phyloP scores from a whole-genome alignment of 1,140 invertebrate genomes.

The Bombus pyrosoma region DNA sequence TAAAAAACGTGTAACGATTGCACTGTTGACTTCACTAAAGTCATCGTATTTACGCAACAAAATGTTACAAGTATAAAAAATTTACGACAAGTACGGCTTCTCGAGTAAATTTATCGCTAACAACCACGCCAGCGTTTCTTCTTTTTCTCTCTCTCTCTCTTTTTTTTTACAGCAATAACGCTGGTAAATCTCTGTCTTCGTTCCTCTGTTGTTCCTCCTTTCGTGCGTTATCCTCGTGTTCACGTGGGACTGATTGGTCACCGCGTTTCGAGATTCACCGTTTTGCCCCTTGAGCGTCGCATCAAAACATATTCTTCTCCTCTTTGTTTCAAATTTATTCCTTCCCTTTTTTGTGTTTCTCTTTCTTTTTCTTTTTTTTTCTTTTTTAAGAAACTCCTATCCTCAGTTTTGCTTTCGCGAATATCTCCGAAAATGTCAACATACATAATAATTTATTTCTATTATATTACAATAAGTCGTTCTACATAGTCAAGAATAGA shows the following conservation, averaged over 20 bases:
- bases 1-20: constrained; percentile 51
- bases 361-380: not conserved
- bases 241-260: constrained; percentile 11
- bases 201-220: not conserved
- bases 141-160: rapidly evolving
- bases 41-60: constrained; percentile 55
- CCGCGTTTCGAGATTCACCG: constrained; percentile 1
- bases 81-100: constrained; percentile 51
- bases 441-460: constrained; percentile 69
- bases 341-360: not conserved
- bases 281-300: constrained; percentile 43
- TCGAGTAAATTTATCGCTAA: constrained; percentile 52
- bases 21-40: constrained; percentile 54
- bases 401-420: constrained; percentile 50
- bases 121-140: constrained; percentile 21
- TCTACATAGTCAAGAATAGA: constrained; percentile 68
- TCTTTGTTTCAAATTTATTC: not conserved
- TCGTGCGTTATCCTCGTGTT: not conserved
- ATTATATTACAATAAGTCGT: constrained; percentile 70
- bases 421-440: constrained; percentile 63
- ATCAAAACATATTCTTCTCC: constrained; percentile 22
- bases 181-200: constrained; percentile 23
- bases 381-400: constrained; percentile 27
- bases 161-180: constrained; percentile 28
- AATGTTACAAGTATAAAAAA: constrained; percentile 60